phyloP scores from a whole-genome alignment of 1,140 invertebrate species.

The Bilobella aurantiaca region DNA sequence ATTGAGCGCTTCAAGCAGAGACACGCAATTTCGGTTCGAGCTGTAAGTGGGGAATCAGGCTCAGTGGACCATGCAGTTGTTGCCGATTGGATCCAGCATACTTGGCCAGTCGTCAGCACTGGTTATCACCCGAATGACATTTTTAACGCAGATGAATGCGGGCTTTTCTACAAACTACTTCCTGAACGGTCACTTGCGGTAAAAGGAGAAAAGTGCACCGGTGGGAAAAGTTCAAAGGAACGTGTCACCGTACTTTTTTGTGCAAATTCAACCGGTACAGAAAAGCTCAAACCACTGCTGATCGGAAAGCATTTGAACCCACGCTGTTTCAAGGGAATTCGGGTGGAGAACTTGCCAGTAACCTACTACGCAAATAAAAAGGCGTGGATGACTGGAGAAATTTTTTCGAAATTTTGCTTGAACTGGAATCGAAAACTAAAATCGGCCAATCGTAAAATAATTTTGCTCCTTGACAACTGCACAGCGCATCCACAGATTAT shows the following conservation, averaged over 20 bases:
- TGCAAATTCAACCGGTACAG: too few relatives aligned
- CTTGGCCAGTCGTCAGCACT: conserved; percentile 21
- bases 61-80: conserved; percentile 16
- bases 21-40: too few relatives aligned
- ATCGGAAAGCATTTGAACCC: conserved; percentile 44
- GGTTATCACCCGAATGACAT: too few relatives aligned
- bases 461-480: conserved; percentile 45
- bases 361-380: conserved; percentile 41
- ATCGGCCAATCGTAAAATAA: conserved; percentile 39
- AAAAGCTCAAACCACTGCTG: conserved; percentile 41
- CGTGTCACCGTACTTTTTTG: conserved; percentile 42
- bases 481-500: conserved; percentile 38
- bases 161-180: too few relatives aligned
- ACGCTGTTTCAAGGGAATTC: too few relatives aligned
- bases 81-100: conserved; percentile 7
- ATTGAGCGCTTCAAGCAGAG: too few relatives aligned
- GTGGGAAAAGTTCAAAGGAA: conserved; percentile 43
- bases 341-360: conserved; percentile 38
- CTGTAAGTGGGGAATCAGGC: conserved; percentile 26
- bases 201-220: too few relatives aligned
- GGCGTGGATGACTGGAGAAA: conserved; percentile 44
- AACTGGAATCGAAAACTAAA: conserved; percentile 29
- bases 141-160: too few relatives aligned
- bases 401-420: conserved; percentile 31
- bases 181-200: too few relatives aligned